phyloP scores from a whole-genome alignment of 1,140 invertebrate genomes.

The Heliconius melpomene region DNA sequence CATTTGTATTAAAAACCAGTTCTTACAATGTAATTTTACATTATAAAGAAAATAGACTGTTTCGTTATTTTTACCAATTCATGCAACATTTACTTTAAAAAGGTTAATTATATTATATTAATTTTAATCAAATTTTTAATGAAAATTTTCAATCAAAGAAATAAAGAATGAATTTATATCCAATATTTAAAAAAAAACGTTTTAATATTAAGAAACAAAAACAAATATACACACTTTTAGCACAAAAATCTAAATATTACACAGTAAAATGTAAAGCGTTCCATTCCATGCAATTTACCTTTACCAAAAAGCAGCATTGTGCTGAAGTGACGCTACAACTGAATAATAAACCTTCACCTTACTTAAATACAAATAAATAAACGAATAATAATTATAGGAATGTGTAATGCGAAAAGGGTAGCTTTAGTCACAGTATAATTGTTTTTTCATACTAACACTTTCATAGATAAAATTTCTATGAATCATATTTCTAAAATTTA shows the following conservation, averaged over 20 bases:
- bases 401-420: slow-evolving; percentile 35
- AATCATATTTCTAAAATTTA: too few species aligned
- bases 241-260: slow-evolving; percentile 14
- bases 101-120: too few species aligned
- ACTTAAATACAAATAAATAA: slow-evolving; percentile 20
- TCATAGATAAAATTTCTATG: neutral
- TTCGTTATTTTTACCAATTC: slow-evolving; percentile 29
- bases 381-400: slow-evolving; percentile 37
- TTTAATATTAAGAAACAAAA: slow-evolving; percentile 3
- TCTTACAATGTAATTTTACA: neutral
- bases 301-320: slow-evolving; percentile 67
- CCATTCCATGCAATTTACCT: slow-evolving; percentile 74
- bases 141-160: neutral
- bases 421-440: slow-evolving; percentile 42
- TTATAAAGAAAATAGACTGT: slow-evolving; percentile 53
- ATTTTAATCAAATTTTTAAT: too few species aligned
- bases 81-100: slow-evolving; percentile 26
- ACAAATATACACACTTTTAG: slow-evolving; percentile 7
- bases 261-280: slow-evolving; percentile 51
- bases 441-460: neutral
- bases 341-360: slow-evolving; percentile 57
- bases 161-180: slow-evolving; percentile 6
- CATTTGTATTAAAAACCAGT: neutral
- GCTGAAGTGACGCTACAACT: slow-evolving; percentile 58
- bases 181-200: neutral